A percentile compares a stretch with the other conserved stretches of the same genome.
Evolutionary conservation across 1,140 invertebrate genomes (phyloP).

Genomic region (Musca domestica): DNA sequence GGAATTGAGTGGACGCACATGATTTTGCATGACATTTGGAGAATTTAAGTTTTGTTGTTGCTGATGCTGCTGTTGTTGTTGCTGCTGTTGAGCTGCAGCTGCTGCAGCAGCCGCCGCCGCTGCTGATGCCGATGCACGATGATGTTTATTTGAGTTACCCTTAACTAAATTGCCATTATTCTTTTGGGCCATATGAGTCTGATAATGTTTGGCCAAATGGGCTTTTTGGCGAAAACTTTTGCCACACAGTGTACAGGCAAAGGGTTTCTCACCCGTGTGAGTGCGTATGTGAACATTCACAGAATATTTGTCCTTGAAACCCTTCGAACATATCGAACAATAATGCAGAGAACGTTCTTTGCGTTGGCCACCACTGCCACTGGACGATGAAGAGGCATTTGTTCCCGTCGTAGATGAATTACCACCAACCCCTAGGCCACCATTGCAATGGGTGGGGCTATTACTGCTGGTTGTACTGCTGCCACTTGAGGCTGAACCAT

Average conservation of each 20-base stretch:
- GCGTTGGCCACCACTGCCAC: constrained; percentile 52
- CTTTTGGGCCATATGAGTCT: constrained; percentile 86
- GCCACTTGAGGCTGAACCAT: constrained; percentile 50
- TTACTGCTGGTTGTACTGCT: constrained; percentile 47
- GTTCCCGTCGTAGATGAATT: not conserved
- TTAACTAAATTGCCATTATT: constrained; percentile 55
- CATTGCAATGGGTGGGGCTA: constrained; percentile 59
- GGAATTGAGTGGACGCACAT: too few species aligned
- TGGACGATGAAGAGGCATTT: not conserved
- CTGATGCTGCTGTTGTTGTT: constrained; percentile 29
- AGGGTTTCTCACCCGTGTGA: constrained; percentile 84
- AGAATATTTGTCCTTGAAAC: constrained; percentile 91
- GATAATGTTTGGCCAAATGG: constrained; percentile 95
- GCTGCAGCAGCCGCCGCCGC: not conserved
- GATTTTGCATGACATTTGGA: too few species aligned
- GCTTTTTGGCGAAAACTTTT: constrained; percentile 94
- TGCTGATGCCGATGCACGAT: constrained; percentile 28
- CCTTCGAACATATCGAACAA: constrained; percentile 88
- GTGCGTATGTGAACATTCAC: constrained; percentile 90
- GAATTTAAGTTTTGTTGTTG: constrained; percentile 6
- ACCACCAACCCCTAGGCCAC: constrained; percentile 24
- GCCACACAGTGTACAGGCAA: constrained; percentile 82
- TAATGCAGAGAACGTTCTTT: constrained; percentile 86
- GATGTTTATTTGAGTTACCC: constrained; percentile 41
- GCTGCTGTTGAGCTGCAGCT: constrained; percentile 32